phyloP scores from a whole-genome alignment of 2,888 invertebrate species.

The Hirtodrosophila histrioides region DNA sequence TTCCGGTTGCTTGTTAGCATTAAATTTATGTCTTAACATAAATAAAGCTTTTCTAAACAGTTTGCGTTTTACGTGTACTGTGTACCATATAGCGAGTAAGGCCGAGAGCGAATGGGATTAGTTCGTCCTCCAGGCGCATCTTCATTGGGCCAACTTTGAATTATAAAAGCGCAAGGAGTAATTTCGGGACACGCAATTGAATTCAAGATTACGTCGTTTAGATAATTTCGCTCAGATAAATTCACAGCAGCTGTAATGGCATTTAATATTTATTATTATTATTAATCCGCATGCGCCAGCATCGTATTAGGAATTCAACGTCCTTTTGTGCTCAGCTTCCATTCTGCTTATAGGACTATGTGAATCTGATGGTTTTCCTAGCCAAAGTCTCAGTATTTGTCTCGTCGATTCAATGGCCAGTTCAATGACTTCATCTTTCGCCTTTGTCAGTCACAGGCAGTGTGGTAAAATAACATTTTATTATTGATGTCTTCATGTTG shows the following conservation, averaged over 20 bases:
- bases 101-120: conserved; percentile 34
- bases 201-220: conserved; percentile 69
- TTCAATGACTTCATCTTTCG: conserved; percentile 72
- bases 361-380: too few relatives aligned
- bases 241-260: conserved; percentile 64
- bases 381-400: too few relatives aligned
- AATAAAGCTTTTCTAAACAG: conserved; percentile 80
- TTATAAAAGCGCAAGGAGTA: conserved; percentile 40
- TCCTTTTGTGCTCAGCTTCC: conserved; percentile 18
- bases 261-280: conserved; percentile 77
- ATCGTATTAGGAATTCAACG: conserved; percentile 25
- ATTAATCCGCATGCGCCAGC: conserved; percentile 66
- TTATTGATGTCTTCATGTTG: conserved; percentile 75
- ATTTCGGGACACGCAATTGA: conserved; percentile 67
- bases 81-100: conserved; percentile 18
- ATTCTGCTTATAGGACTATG: neutral
- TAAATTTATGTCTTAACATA: conserved; percentile 79
- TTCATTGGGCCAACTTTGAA: conserved; percentile 34
- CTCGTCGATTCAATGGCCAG: conserved; percentile 32
- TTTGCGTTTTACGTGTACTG: conserved; percentile 56
- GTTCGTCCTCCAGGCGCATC: conserved; percentile 46
- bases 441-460: conserved; percentile 14
- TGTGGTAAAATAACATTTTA: conserved; percentile 56
- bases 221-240: conserved; percentile 68
- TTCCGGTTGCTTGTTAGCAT: conserved; percentile 70